phyloP scores from a whole-genome alignment of 2,113 vertebrate genomes.

The Syrmaticus mikado region DNA sequence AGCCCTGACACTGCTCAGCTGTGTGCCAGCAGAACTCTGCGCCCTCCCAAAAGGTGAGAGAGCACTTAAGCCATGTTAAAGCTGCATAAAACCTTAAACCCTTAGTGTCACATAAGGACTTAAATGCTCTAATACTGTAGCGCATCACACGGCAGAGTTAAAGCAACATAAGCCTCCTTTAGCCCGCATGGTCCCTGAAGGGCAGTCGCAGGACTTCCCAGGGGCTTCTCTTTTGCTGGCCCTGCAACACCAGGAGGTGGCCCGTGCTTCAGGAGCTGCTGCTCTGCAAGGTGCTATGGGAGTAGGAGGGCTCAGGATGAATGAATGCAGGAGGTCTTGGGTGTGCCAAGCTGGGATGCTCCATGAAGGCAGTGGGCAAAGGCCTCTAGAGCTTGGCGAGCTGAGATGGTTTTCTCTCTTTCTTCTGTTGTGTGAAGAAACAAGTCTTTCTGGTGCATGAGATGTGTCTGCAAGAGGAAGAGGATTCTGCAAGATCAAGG shows the following conservation, averaged over 20 bases:
- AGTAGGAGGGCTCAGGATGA: not conserved
- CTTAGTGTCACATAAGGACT: conserved; percentile 21
- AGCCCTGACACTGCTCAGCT: not conserved
- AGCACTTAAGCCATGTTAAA: conserved; percentile 33
- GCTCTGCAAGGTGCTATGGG: not conserved
- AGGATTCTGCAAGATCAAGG: not conserved
- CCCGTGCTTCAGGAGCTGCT: not conserved
- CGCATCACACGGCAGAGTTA: conserved; percentile 2
- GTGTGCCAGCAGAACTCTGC: not conserved
- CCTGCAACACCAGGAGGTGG: not conserved
- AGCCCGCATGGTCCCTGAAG: not conserved
- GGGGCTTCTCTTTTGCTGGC: not conserved
- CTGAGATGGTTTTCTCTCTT: rapidly evolving
- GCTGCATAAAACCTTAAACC: conserved; percentile 48
- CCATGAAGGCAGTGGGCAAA: not conserved
- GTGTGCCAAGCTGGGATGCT: not conserved
- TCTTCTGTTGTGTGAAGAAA: not conserved
- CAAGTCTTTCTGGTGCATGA: not conserved
- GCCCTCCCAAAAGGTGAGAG: not conserved
- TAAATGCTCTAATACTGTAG: conserved; percentile 21
- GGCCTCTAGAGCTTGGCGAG: not conserved
- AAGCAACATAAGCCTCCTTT: conserved; percentile 8
- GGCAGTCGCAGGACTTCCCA: not conserved
- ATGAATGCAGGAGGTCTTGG: not conserved
- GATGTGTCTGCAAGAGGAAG: not conserved